Evolutionary conservation across 2,888 invertebrate genomes (phyloP), one percentile per base, ranked within the genome.

Genomic region (Criorhina ranunculi): DNA sequence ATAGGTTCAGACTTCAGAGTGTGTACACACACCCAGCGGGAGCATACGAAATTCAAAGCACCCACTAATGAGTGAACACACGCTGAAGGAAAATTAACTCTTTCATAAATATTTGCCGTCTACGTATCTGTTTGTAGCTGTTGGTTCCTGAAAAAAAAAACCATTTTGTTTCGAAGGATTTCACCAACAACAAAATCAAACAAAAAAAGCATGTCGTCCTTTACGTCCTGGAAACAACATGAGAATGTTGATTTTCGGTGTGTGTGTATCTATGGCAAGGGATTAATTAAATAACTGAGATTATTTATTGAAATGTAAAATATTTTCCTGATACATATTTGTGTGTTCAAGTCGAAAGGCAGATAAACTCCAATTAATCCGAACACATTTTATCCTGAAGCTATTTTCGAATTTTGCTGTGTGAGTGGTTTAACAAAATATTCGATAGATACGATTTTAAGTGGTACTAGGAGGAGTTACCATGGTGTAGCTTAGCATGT

Each of bases 321-420:
- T 53, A 72, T 53, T 53, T 62, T 4, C 24, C 1, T 24, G 24
- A 24, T 24, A 24, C 24, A 24, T 24, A 24, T 24, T 31, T 29
- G 24, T 70, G 55, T 3, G 59, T 37, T 29, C 35, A 37, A 19
- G 29, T 46, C 12, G 12, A 37, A 49, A 37, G 59, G 49, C 24
- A 60, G 59, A 60, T 59, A 59, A 59, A 59, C 59, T 15, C 17
- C 37, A 59, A 49, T 69, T 33, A 69, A 69, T 69, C n/a, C 40
- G 40, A 31, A 17, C 5, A 17, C 55, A 9, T 12, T 31, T 35
- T 15, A 7, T 2, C 62, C 29, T 5, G 9, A 7, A 15, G 62
- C 33, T 40, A 44, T 59, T 59, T 59, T 17, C 19, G 40, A 11
- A 1, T 37, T 40, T 7, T 19, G 40, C 6, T 17, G 4, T 15